Conservation (phyloP, 2,113 vertebrate species). For the Notarius quadriscutis region DNA sequence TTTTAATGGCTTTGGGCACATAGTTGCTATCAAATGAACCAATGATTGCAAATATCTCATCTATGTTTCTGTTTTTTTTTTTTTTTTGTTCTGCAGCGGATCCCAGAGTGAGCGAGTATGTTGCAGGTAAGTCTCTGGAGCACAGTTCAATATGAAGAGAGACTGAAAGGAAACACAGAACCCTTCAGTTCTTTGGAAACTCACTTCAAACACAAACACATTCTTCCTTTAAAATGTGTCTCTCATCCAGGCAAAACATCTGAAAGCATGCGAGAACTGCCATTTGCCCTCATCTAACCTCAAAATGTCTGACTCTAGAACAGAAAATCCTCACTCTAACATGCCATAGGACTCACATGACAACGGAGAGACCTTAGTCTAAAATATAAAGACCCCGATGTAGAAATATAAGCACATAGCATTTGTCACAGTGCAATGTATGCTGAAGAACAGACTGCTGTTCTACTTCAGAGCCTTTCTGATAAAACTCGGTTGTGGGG, state of each 20-base stretch:
- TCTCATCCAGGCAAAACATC: conserved; percentile 62
- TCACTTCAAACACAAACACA: conserved; percentile 37
- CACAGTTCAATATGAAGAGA: conserved; percentile 10
- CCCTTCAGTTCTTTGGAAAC: conserved; percentile 15
- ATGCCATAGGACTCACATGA: not conserved
- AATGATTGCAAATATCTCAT: conserved; percentile 32
- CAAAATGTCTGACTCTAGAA: not conserved
- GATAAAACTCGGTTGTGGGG: not conserved
- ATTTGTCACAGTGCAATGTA: too few species aligned
- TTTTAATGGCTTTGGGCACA: conserved; percentile 27
- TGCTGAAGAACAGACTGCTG: not conserved
- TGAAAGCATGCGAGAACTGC: conserved; percentile 45
- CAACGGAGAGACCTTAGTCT: not conserved
- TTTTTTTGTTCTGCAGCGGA: conserved; percentile 75
- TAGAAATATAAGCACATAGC: not conserved
- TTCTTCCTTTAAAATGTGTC: conserved; percentile 55
- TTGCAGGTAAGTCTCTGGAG: conserved; percentile 80
- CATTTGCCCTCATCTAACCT: not conserved
- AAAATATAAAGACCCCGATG: not conserved
- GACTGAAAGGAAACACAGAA: not conserved
- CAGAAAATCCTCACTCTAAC: not conserved
- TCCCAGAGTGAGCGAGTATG: conserved; percentile 88
- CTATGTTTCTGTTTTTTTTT: conserved; percentile 18
- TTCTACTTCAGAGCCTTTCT: not conserved
- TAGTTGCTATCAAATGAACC: conserved; percentile 35